Percentiles rank a stretch among this genome's conserved stretches.
Conservation (phyloP, 1,140 invertebrate genomes). For the Phymorhynchus buccinoides region DNA sequence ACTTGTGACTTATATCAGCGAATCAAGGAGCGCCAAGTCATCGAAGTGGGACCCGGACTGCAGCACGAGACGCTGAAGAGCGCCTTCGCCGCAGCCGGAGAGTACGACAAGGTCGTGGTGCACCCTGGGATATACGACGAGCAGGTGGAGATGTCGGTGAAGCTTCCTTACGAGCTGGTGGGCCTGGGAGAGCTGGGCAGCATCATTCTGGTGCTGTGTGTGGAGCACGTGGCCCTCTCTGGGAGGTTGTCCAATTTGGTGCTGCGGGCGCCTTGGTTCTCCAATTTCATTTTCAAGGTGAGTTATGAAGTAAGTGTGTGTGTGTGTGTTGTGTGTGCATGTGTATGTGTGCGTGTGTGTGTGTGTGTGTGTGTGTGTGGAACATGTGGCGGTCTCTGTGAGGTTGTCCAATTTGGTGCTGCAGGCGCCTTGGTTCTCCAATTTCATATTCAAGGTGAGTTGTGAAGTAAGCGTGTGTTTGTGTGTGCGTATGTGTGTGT, state of each 20-base stretch:
- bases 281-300: slow-evolving; percentile 67
- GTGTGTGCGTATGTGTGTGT: too few species aligned
- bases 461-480: too few species aligned
- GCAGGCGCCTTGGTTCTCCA: too few species aligned
- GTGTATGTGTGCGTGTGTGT: too few species aligned
- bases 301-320: too few species aligned
- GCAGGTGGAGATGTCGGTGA: slow-evolving; percentile 67
- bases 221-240: slow-evolving; percentile 63
- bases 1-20: slow-evolving; percentile 44
- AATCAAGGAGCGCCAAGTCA: slow-evolving; percentile 53
- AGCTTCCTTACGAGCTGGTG: slow-evolving; percentile 67
- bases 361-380: too few species aligned
- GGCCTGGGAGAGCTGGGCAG: slow-evolving; percentile 65
- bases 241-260: slow-evolving; percentile 66
- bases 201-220: slow-evolving; percentile 65
- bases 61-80: slow-evolving; percentile 62
- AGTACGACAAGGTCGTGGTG: slow-evolving; percentile 65
- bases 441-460: too few species aligned
- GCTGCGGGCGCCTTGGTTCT: slow-evolving; percentile 68
- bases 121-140: slow-evolving; percentile 70
- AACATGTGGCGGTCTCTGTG: too few species aligned
- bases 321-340: too few species aligned
- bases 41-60: slow-evolving; percentile 60
- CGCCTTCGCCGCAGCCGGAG: slow-evolving; percentile 61
- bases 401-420: too few species aligned